phyloP scores from a whole-genome alignment of 2,797 vertebrate species.

The Cyclura pinguis region DNA sequence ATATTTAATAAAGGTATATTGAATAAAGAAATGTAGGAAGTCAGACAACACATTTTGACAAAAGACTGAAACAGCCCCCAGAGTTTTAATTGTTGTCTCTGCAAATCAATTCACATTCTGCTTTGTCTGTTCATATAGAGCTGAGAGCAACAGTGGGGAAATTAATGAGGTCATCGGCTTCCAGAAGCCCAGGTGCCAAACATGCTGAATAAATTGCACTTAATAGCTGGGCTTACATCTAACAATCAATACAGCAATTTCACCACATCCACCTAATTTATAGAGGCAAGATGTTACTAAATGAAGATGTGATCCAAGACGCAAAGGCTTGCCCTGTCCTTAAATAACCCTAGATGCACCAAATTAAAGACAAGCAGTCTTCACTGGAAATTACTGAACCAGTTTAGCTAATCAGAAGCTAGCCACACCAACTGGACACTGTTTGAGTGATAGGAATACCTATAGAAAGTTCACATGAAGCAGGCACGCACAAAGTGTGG shows the following conservation, averaged over 20 bases:
- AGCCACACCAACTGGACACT: not conserved
- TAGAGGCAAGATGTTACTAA: conserved; percentile 7
- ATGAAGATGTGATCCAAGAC: not conserved
- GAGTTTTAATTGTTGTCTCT: conserved; percentile 18
- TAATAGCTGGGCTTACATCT: conserved; percentile 31
- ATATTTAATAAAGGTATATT: conserved; percentile 27
- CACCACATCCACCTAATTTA: conserved; percentile 27
- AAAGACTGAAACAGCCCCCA: not conserved
- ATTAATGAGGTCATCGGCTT: conserved; percentile 50
- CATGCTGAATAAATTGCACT: conserved; percentile 45
- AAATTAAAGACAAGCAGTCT: not conserved
- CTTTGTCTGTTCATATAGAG: conserved; percentile 8
- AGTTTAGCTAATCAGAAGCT: not conserved
- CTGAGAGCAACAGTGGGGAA: conserved; percentile 35
- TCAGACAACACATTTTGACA: conserved; percentile 18
- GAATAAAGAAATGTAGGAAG: not conserved
- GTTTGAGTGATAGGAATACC: not conserved
- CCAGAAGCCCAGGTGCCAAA: conserved; percentile 41
- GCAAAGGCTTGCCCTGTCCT: not conserved
- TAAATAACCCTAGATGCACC: not conserved
- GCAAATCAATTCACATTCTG: conserved; percentile 27
- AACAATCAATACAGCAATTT: conserved; percentile 46
- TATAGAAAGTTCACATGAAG: not conserved
- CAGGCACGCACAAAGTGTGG: not conserved
- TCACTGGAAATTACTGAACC: not conserved